Evolutionary conservation across 2,888 invertebrate genomes (phyloP), one percentile per base, ranked within the genome.

Genomic region (Strigamia crassipes): DNA sequence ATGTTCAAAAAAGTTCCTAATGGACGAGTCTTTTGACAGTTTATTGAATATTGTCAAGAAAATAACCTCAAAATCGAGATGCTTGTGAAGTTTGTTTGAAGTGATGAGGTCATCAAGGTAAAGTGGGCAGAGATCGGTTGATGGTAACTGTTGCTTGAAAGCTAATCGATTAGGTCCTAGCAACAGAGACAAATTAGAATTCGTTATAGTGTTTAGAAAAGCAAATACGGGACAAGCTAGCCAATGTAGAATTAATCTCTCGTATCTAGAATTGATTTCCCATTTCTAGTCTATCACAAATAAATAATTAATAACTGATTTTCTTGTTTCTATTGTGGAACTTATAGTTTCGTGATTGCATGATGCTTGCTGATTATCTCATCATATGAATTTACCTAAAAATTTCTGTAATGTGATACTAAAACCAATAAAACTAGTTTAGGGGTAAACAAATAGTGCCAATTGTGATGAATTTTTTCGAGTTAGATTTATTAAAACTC

Each of bases 61-160:
- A n/a, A 27, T 27, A 13, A 73, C 73, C 73, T 23, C 15, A 66
- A 9, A 23, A 66, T 23, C 21, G 66, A 23, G 66, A 66, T 66
- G 66, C 66, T 73, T n/a, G 27, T 73, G 73, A 73, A 73, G 73
- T 73, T 61, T 73, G 73, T 73, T 27, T n/a, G 9, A 73, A 31
- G 73, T 73, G 73, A 73, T 73, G 73, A 31, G 73, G 73, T 73
- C 73, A 73, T 73, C 73, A 31, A 73, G 73, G 73, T 73, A 31
- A 73, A 73, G 31, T 73, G 73, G 73, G 73, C 31, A 31, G 12
- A 73, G 73, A 73, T 31, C 27, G 27, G 27, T 73, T 73, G 73
- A 31, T 73, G 31, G 73, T 27, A 73, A 73, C 73, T 73, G 73
- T 73, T 73, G 73, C 73, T 73, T 73, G 73, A 27, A 73, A 73